Evolutionary conservation across 2,888 invertebrate genomes (phyloP).

Genomic region (Melanargia galathea): DNA sequence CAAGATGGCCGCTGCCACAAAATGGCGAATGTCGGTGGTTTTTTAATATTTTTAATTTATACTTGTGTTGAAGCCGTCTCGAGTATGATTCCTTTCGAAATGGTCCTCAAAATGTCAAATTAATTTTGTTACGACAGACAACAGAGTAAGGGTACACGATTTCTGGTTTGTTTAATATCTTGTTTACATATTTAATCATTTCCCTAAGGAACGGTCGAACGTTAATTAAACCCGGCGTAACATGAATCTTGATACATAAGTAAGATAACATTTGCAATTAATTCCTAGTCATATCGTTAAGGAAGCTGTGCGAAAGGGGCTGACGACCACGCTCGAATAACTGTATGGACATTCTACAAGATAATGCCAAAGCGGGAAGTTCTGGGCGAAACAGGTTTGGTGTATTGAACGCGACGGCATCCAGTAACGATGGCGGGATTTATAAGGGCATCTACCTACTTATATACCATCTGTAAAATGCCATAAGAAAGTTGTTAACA

Average conservation of each 20-base stretch:
- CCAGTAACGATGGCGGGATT: constrained; percentile 61
- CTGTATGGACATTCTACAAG: constrained; percentile 73
- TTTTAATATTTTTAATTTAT: too few relatives aligned
- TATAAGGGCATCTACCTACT: constrained; percentile 64
- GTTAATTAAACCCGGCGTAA: constrained; percentile 14
- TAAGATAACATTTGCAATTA: constrained; percentile 23
- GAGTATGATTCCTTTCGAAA: background rate
- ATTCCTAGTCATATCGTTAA: constrained; percentile 29
- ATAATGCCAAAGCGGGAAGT: constrained; percentile 71
- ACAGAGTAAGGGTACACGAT: background rate
- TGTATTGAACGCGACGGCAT: constrained; percentile 71
- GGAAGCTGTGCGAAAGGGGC: constrained; percentile 33
- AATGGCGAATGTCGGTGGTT: too few relatives aligned
- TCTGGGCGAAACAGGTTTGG: constrained; percentile 68
- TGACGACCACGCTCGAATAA: constrained; percentile 51
- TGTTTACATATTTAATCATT: constrained; percentile 3
- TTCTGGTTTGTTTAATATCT: constrained; percentile 1
- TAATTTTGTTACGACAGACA: background rate
- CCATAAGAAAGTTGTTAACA: constrained; percentile 44
- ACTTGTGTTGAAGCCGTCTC: background rate
- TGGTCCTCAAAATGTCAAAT: constrained; percentile 1
- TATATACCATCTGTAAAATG: constrained; percentile 39
- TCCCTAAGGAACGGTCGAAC: constrained; percentile 8
- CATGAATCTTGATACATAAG: constrained; percentile 16
- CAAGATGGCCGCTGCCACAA: too few relatives aligned